Percentiles rank a stretch among this genome's conserved stretches.
phyloP scores from a whole-genome alignment of 1,140 invertebrate species.

The Tetragonula clypearis region DNA sequence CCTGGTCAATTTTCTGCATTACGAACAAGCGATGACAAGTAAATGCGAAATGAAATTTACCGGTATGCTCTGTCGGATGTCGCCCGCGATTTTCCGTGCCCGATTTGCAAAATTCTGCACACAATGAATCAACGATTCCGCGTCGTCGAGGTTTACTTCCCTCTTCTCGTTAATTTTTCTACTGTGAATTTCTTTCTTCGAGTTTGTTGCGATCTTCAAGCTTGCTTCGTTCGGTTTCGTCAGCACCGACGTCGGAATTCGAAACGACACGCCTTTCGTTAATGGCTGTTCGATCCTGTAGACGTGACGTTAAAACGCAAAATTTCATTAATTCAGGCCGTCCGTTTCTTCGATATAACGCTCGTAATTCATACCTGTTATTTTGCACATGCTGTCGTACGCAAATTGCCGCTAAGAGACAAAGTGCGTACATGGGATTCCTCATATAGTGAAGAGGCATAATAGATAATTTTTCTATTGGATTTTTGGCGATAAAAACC shows the following conservation, averaged over 20 bases:
- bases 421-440: conserved; percentile 50
- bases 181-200: neutral
- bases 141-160: neutral
- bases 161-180: neutral
- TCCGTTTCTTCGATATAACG: neutral
- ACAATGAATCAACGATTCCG: neutral
- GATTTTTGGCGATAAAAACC: neutral
- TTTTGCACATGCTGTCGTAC: conserved; percentile 43
- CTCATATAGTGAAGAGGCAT: conserved; percentile 7
- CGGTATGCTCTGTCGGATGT: neutral
- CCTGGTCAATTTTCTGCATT: neutral
- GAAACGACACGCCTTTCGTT: neutral
- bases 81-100: neutral
- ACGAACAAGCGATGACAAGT: neutral
- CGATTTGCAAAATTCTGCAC: neutral
- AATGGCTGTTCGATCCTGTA: neutral
- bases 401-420: conserved; percentile 44
- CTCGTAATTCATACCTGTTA: conserved; percentile 13
- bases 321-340: too few species aligned
- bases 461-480: neutral
- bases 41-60: neutral
- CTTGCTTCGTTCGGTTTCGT: neutral
- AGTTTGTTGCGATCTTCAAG: neutral
- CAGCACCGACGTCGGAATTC: neutral
- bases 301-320: neutral